These are phyloP conservation scores for Halictus ligatus DNA, from an alignment of 2,888 invertebrate species.

Conservation along the genomic window DNA sequence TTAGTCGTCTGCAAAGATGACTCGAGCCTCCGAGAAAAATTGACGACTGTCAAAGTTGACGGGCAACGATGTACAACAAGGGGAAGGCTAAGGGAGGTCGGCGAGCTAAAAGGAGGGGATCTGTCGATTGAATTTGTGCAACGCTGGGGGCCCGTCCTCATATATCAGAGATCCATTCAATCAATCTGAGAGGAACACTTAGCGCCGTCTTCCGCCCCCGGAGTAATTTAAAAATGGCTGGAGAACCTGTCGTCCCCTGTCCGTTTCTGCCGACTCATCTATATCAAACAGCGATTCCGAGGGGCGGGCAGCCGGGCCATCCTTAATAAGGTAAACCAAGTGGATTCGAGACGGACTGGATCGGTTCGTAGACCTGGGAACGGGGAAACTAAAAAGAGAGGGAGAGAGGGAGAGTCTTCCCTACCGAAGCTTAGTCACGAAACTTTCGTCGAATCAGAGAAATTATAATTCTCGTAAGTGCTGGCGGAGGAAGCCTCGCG, in stretches of 20 bases:
- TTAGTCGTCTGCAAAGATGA: not conserved
- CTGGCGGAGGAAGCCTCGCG: slow-evolving; percentile 36
- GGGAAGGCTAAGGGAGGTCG: not conserved
- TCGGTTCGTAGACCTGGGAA: slow-evolving; percentile 25
- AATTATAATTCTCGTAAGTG: slow-evolving; percentile 72
- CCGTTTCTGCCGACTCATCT: slow-evolving; percentile 61
- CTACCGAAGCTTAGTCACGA: slow-evolving; percentile 54
- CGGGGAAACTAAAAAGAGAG: not conserved
- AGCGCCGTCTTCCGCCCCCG: not conserved
- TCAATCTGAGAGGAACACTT: not conserved
- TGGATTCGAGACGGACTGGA: slow-evolving; percentile 44
- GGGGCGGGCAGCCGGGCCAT: slow-evolving; percentile 28
- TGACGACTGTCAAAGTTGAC: not conserved
- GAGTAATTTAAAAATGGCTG: slow-evolving; percentile 30
- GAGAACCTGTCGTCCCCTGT: slow-evolving; percentile 19
- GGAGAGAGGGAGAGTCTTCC: not conserved
- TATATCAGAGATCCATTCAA: slow-evolving; percentile 27
- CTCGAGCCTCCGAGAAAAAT: not conserved
- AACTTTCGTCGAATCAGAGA: slow-evolving; percentile 69
- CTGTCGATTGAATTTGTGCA: slow-evolving; percentile 7
- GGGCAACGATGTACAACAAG: not conserved
- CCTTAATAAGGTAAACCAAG: slow-evolving; percentile 68
- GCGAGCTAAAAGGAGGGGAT: not conserved
- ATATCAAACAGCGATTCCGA: slow-evolving; percentile 60
- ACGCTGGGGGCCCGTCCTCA: not conserved